Evolutionary conservation across 1,140 invertebrate species (phyloP), one percentile per base, ranked within the genome.

Genomic region (Drosophila nannoptera): DNA sequence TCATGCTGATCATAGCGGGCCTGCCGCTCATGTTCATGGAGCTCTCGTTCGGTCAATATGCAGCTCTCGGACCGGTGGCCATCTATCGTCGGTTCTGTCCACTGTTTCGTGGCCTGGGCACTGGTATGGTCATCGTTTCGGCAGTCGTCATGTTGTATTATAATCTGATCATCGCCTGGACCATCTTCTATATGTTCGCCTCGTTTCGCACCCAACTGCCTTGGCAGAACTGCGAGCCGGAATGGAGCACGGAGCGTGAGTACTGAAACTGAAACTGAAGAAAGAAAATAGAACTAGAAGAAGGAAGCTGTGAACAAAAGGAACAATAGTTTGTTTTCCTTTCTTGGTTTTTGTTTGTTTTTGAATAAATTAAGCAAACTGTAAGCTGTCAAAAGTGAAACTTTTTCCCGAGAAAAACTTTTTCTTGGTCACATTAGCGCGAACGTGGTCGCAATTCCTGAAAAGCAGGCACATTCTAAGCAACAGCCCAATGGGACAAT

Each of bases 21-120:
- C 90, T 97, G 49, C 96, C 96, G 5, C 90, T 97, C 0, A 97
- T 97, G 93, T 97, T 96, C 81, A 96, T 97, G 94, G 96, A 97
- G 78, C 87, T 95, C 7, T 94, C 94, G 0, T 92, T 95, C 67
- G 94, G 94, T 0, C 94, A 95, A 86, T 95, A 94, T 73, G 94
- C 94, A 7, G 93, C 93, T 11, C 90, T 94, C 50, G 94, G 94
- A 29, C 94, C 94, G 0, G 93, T 94, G 12, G 94, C 93, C 11
- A 92, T 93, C 35, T 94, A 94, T 88, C 92, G 93, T 66, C 92
- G 91, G 50, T 94, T 94, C 81, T 94, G 93, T 73, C 93, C 93
- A 2, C 90, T 94, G 8, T 92, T 94, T 73, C 91, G 92, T 33
- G 95, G 95, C 46, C 89, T 96, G 9, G 95, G 95, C 14, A 95